Evolutionary conservation across 2,888 invertebrate species (phyloP), one percentile per base, ranked within the genome.

Genomic region (Heterodera filipjevi): DNA sequence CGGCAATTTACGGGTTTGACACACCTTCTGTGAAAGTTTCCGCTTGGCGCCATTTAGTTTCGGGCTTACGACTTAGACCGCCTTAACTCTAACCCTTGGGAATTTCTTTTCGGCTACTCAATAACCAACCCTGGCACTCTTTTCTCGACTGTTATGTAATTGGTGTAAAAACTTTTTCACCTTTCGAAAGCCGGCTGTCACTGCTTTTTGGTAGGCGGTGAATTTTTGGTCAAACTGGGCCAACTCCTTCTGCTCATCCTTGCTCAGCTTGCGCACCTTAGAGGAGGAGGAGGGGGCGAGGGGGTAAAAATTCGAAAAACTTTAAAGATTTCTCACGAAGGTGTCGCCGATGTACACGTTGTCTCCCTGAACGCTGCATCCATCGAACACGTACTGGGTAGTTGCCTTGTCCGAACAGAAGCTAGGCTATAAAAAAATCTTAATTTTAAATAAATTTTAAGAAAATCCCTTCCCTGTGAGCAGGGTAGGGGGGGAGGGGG

Each of bases 311-410:
- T 35, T 44, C 1, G 2, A 71, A 16, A 71, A 27, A 39, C 0
- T 71, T 71, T 39, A 19, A n/a, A n/a, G n/a, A n/a, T n/a, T 53
- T 12, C 39, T 6, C 27, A 77, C 87, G 81, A 78, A 87, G 71
- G 85, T 84, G 73, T 82, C 81, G 27, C 87, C 87, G 44, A 87
- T 84, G 83, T 87, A 87, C 73, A 87, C 87, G 80, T 85, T 86
- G 83, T 86, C 85, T 81, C 82, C 83, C 83, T 87, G 82, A 12
- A 83, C 82, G 39, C 71, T 77, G 35, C 77, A 78, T 71, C 87
- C 87, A 77, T 87, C 87, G 77, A 87, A 87, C 81, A 86, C 84
- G 83, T 87, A 87, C 81, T 87, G 87, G 46, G 87, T 87, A 16
- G 87, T 87, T 75, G 84, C 85, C 72, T 87, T 84, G 75, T 85